Evolutionary conservation across 1,140 invertebrate genomes (phyloP), one percentile per base, ranked within the genome.

Genomic region (Danaus melanippus): DNA sequence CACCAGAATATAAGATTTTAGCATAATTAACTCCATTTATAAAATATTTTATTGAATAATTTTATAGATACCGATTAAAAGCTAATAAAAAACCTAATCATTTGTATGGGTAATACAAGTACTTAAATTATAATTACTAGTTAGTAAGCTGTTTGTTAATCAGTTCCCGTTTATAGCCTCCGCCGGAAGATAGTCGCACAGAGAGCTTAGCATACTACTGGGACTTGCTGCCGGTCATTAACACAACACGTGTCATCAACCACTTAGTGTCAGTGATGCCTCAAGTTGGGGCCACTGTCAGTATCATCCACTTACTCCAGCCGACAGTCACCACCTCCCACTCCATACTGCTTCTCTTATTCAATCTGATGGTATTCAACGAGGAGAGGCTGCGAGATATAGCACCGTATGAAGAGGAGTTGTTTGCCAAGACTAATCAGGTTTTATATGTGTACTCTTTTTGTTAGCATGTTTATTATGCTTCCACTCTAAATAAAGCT

Each of bases 201-300:
- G 74, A 82, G 12, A 70, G 79, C 54, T 67, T 60, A n/a, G 52
- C 63, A 0, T 84, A 84, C 59, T 86, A 84, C 55, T 69, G 69
- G 65, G 83, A 86, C 44, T 60, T 86, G 6, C 47, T 84, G 8
- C 83, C 83, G 0, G 63, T 84, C 0, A 78, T 86, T 53, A 86
- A 86, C 52, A 67, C 74, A 52, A 82, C 67, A 0, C 60, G 77
- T 10, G 65, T 79, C 0, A 57, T 81, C 8, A 86, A 79, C 45
- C 69, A 80, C 21, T 10, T 84, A 8, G 58, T 74, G 0, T 60
- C 68, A 2, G 57, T 66, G 0, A 72, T 68, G 56, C 68, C 69
- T 0, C 62, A 72, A 56, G 61, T 71, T 8, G 52, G 56, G 9
- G 21, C 56, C 2, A 60, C 53, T 0, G 65, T 75, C 50, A 73